Percentiles rank a stretch among this genome's conserved stretches.
Evolutionary conservation across 2,113 vertebrate genomes (phyloP).

Genomic region (Neopipo cinnamomea): DNA sequence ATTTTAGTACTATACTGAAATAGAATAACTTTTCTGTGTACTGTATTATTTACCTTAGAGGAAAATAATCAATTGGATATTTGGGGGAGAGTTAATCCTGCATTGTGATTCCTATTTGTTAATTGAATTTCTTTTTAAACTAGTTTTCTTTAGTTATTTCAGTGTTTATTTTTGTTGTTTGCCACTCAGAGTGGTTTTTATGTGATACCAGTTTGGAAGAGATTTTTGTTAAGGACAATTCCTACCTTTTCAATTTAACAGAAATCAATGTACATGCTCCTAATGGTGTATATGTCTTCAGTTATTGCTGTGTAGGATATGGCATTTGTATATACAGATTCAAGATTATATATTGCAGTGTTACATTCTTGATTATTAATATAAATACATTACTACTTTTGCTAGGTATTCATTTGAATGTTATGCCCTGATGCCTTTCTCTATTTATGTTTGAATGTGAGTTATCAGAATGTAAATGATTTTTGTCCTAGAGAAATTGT

Average conservation of each 20-base stretch:
- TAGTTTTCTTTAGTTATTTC: background rate
- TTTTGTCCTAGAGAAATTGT: background rate
- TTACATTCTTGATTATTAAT: slow-evolving; percentile 20
- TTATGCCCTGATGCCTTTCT: slow-evolving; percentile 33
- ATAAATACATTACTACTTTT: slow-evolving; percentile 39
- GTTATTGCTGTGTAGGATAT: background rate
- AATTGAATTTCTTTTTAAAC: background rate
- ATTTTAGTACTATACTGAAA: background rate
- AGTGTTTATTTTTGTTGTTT: background rate
- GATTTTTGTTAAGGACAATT: background rate
- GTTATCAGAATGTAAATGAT: slow-evolving; percentile 21
- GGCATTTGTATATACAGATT: background rate
- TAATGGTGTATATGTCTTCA: background rate
- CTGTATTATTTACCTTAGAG: background rate
- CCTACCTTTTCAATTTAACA: background rate
- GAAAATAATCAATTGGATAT: background rate
- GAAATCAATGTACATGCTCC: background rate
- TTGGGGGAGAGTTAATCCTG: background rate
- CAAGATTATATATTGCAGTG: slow-evolving; percentile 22
- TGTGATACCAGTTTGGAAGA: background rate
- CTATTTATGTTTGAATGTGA: slow-evolving; percentile 44
- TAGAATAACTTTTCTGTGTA: background rate
- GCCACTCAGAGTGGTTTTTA: background rate
- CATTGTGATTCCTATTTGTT: background rate
- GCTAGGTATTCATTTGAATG: slow-evolving; percentile 36